Base-by-base conservation (phyloP, 2,797 vertebrate species). In the Pithecia hirsuta region DNA sequence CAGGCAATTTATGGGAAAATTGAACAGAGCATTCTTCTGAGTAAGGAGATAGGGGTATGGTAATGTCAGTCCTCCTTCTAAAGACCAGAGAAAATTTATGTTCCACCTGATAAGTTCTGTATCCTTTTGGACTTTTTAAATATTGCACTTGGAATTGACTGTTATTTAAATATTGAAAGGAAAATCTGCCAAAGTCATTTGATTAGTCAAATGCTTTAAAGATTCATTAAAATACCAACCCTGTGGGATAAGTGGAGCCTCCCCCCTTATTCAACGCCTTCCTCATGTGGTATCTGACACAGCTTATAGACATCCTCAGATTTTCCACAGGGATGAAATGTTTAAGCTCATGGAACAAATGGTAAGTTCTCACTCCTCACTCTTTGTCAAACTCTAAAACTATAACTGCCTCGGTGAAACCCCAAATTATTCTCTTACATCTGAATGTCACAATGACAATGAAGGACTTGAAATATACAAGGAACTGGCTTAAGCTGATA, bases 121-220 rank as follows among this genome's bases (percentile, higher is more conserved):
- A 74, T 88, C 46, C 72, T 95, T 95, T 88, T 74, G 76, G 72
- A 83, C 89, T 94, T 93, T 93, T 95, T 28, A 91, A 90, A 93
- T 96, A 94, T 81, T 90, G 30, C 30, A 86, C 74, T 87, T 87
- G 19, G 64, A 90, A 95, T 67, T 91, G 83, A 59, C 28, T 92
- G 26, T 84, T 67, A 92, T 84, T 97, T 96, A 96, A 95, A 93
- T 89, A 94, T 70, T 93, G 82, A 90, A 52, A 92, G 30, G 67
- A 93, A 95, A 95, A 67, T 90, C 48, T 91, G 81, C 67, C 85
- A 81, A 33, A 80, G 36, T 81, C 59, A 96, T 93, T 70, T 48
- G 41, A 91, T 88, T 92, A 87, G 85, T 94, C 72, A 85, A 85
- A 75, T n/a, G 6, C 83, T 89, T 83, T 86, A 95, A 97, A 89